Evolutionary conservation across 2,113 vertebrate species (phyloP).

Genomic region (Malurus cyaneus): DNA sequence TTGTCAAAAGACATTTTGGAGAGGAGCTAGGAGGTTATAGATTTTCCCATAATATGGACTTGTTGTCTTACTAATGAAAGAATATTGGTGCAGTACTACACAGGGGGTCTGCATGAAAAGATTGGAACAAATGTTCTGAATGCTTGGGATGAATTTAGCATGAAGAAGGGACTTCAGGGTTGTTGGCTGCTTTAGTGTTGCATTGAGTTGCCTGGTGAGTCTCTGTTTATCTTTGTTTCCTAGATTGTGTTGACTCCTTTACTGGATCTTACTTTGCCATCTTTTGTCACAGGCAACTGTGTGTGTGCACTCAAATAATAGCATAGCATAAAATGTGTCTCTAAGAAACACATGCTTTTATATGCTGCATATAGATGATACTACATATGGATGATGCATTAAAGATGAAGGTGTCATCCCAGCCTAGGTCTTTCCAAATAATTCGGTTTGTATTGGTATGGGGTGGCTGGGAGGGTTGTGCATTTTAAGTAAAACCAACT

Average conservation of each 20-base stretch:
- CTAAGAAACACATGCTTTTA: not conserved
- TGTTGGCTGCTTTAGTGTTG: not conserved
- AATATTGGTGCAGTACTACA: not conserved
- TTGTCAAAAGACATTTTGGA: not conserved
- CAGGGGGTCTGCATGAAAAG: not conserved
- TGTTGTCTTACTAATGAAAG: not conserved
- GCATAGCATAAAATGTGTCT: not conserved
- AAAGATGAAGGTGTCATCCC: not conserved
- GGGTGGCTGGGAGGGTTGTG: fast-evolving
- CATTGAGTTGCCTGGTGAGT: not conserved
- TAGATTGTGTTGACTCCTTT: not conserved
- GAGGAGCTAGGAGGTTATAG: not conserved
- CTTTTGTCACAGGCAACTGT: not conserved
- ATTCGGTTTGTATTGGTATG: not conserved
- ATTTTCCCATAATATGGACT: not conserved
- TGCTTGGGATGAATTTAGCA: not conserved
- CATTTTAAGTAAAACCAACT: not conserved
- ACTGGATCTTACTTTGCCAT: not conserved
- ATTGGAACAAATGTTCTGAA: not conserved
- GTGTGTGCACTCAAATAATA: not conserved
- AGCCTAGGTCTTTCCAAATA: not conserved
- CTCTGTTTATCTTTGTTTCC: not conserved
- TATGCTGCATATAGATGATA: not conserved
- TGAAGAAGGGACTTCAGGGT: not conserved
- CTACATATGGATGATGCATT: not conserved